Base-by-base conservation (phyloP, 2,797 vertebrate genomes). In the Gambelia wislizenii region DNA sequence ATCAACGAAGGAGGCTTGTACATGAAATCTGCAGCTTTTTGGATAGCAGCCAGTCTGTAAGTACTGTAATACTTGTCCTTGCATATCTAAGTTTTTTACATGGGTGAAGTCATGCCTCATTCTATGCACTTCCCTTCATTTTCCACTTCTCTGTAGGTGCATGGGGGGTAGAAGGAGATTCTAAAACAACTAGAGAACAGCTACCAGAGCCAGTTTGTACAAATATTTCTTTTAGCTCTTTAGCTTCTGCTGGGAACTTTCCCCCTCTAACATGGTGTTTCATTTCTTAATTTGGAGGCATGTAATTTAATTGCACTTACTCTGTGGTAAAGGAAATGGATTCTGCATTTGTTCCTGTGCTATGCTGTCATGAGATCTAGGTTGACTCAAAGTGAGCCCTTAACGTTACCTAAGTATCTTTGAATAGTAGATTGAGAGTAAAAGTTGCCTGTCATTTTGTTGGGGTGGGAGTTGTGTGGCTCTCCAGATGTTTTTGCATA, bases 11-110 rank as follows among this genome's bases (percentile, higher is more conserved):
- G 91, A 89, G 36, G 8, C 84, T 92, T 86, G 82, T 85, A n/a
- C 81, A 8, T 91, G 91, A 92, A 91, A 93, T 93, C 36, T 77
- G 30, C 44, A 70, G 44, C 61, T 94, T 91, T 92, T 82, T 39
- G 92, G 91, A 89, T 36, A 91, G 47, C 84, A 92, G 89, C 87
- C 90, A 83, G 25, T 64, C 64, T 74, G 83, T 91, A 81, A 92
- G 84, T 85, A 77, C 83, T 33, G 42, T 9, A 39, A 6, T 14
- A 22, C 39, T 47, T 5, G 27, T 0, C 7, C 20, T 8, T 4
- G 39, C 47, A 47, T 83, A 61, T 39, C 5, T 59, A n/a, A n/a
- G n/a, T 54, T 42, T 64, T 4, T 22, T 72, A 30, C 0, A n/a
- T n/a, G 39, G 72, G 14, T 12, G 44, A 18, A 70, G 33, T 2